phyloP scores from a whole-genome alignment of 2,797 vertebrate species.

The Pogonophryne albipinna region DNA sequence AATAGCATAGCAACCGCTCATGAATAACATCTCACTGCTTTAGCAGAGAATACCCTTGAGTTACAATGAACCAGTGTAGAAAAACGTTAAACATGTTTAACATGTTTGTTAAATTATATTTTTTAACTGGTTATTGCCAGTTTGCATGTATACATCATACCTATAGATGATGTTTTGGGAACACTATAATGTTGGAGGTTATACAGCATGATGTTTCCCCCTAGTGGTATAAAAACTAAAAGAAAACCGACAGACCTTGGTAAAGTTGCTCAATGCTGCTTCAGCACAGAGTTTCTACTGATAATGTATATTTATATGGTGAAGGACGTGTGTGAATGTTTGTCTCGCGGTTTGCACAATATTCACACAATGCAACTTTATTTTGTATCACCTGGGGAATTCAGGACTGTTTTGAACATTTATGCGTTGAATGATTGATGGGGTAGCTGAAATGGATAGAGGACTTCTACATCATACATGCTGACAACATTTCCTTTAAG shows the following conservation, averaged over 20 bases:
- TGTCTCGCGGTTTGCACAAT: neutral
- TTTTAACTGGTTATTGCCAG: constrained; percentile 23
- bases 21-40: constrained; percentile 45
- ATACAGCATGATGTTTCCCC: constrained; percentile 79
- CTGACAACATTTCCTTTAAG: constrained; percentile 32
- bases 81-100: constrained; percentile 41
- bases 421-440: constrained; percentile 15
- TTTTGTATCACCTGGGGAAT: neutral
- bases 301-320: too few species aligned
- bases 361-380: constrained; percentile 6
- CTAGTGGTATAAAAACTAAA: constrained; percentile 75
- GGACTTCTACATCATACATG: constrained; percentile 26
- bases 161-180: constrained; percentile 46
- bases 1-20: constrained; percentile 47
- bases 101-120: constrained; percentile 47
- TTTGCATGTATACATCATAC: constrained; percentile 32
- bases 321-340: constrained; percentile 7
- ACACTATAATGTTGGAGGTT: constrained; percentile 47
- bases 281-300: constrained; percentile 7
- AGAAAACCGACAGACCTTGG: constrained; percentile 20
- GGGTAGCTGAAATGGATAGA: constrained; percentile 2
- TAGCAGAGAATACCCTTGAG: constrained; percentile 10
- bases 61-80: constrained; percentile 33
- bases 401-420: neutral
- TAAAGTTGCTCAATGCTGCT: constrained; percentile 23